Base-by-base conservation (phyloP, 2,888 invertebrate genomes). In the Phalera bucephala region DNA sequence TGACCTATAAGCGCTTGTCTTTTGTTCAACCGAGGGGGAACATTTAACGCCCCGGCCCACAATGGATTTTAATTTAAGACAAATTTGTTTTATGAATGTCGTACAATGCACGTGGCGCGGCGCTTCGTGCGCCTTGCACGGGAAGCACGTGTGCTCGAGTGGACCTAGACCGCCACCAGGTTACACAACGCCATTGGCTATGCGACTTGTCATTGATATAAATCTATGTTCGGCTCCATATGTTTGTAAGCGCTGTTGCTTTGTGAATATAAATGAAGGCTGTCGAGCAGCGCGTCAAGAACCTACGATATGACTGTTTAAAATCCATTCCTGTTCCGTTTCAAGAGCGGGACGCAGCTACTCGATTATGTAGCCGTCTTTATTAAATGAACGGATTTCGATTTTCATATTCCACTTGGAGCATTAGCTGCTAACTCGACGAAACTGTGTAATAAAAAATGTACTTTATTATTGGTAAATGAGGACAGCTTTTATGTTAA, bases 1-100 rank as follows among this genome's bases (percentile, higher is more conserved):
- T 83, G 81, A 84, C 84, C 83, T 73, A 75, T 72, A 78, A 82
- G 71, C 71, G 63, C 49, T 58, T 52, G 47, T 69, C 72, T 74
- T 72, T 73, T 74, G 72, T 73, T 68, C 52, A 41, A 51, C 41
- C 23, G 30, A 28, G 45, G 48, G 48, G n/a, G 41, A 36, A 48
- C 47, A 45, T 43, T 38, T 45, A 51, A 35, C 31, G 40, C 19
- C 19, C 19, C 27, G 36, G 25, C 3, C 29, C 33, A 42, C 44
- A 40, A 47, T 40, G 23, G 28, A 36, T 37, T 36, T 12, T 12
- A 41, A 47, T 36, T 38, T 31, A 30, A 30, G 35, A 23, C 40
- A 28, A 33, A 36, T 47, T 19, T 26, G 15, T 35, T 34, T 44
- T 31, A 31, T 17, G 17, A 17, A 20, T 7, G n/a, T 19, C 17